Evolutionary conservation across 2,113 vertebrate species (phyloP).

Genomic region (Saguinus midas): DNA sequence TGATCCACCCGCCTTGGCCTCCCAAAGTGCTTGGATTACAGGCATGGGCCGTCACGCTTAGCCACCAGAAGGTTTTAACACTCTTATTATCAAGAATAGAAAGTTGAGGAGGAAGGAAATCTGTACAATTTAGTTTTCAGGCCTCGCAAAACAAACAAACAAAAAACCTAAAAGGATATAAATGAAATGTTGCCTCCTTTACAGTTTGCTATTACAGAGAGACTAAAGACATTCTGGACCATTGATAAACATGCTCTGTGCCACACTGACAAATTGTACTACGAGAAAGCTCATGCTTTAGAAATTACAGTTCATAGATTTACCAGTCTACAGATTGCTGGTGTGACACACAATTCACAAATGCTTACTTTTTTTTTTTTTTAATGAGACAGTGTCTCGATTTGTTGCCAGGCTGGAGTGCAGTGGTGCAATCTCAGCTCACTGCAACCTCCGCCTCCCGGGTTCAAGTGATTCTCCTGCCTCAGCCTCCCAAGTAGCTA

Average conservation of each 20-base stretch:
- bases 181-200: neutral
- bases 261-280: neutral
- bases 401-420: no score
- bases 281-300: neutral
- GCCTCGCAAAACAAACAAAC: neutral
- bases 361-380: neutral
- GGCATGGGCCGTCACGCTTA: neutral
- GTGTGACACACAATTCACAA: neutral
- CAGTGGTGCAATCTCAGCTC: no score
- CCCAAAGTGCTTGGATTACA: neutral
- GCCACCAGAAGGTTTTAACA: neutral
- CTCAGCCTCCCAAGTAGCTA: no score
- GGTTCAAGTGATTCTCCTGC: no score
- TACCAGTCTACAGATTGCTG: neutral
- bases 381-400: no score
- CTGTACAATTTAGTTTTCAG: neutral
- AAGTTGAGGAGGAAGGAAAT: neutral
- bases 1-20: neutral
- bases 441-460: no score
- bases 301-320: neutral
- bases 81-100: neutral
- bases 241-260: neutral
- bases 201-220: neutral
- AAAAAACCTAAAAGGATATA: neutral
- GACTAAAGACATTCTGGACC: neutral